Conservation (phyloP, 2,888 invertebrate species). For the Acronicta aceris region DNA sequence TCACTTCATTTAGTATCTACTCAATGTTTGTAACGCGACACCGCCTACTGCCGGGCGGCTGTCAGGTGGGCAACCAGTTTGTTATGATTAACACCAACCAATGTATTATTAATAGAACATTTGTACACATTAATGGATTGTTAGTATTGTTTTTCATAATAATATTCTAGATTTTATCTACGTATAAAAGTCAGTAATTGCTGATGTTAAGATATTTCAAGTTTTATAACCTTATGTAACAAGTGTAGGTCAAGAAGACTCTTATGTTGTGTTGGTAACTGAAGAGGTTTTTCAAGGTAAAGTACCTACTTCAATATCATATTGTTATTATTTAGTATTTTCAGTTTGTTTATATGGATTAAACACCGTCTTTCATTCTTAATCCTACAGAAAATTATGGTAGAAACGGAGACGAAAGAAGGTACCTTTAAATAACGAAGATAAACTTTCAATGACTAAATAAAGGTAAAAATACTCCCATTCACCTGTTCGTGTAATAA, state of each 20-base stretch:
- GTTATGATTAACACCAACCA: constrained; percentile 25
- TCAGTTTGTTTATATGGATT: too few relatives aligned
- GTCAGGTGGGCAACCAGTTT: constrained; percentile 47
- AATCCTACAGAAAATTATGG: too few relatives aligned
- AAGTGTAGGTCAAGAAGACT: constrained; percentile 23
- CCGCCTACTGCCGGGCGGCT: constrained; percentile 24
- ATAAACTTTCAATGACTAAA: constrained; percentile 23
- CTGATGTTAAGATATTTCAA: not conserved
- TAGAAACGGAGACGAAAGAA: not conserved
- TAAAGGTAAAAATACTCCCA: constrained; percentile 18
- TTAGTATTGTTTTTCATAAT: constrained; percentile 27
- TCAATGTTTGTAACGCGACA: constrained; percentile 43
- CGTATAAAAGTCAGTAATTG: constrained; percentile 10
- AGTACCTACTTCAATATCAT: not conserved
- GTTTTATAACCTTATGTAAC: constrained; percentile 11
- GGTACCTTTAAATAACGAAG: constrained; percentile 6
- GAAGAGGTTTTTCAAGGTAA: constrained; percentile 1
- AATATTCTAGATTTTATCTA: constrained; percentile 26
- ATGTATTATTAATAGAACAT: constrained; percentile 23
- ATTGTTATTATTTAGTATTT: too few relatives aligned
- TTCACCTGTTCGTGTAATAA: constrained; percentile 37
- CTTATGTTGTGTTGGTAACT: not conserved
- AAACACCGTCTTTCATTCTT: too few relatives aligned
- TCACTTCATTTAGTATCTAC: constrained; percentile 15
- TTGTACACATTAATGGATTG: constrained; percentile 30